Evolutionary conservation across 2,797 vertebrate genomes (phyloP), one percentile per base, ranked within the genome.

Genomic region (Aulostomus chinensis): DNA sequence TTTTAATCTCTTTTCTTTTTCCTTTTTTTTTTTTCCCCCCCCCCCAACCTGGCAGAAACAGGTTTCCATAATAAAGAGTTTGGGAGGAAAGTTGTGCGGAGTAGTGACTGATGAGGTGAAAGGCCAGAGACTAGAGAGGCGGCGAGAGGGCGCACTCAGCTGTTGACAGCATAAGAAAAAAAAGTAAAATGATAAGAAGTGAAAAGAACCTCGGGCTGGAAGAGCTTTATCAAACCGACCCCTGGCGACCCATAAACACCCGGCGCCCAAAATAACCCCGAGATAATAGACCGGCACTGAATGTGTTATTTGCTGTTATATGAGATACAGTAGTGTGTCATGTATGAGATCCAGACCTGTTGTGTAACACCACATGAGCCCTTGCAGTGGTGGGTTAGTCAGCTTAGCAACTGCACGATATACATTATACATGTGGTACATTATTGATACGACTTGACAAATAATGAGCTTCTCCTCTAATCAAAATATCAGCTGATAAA

Each of bases 181-280:
- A n/a, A n/a, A n/a, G n/a, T 21, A 21, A 39, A 22, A 14, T 4
- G 1, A 2, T 11, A 45, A 48, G 20, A 10, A 33, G 16, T 48
- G 41, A 16, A 46, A 58, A 7, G 17, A 8, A 29, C 10, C 9
- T 12, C 24, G 15, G 45, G 16, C 37, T 47, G 25, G 50, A 52
- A 7, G 14, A 24, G 62, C 12, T 15, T 29, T 62, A 79, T 77
- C 69, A 72, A 54, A 45, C 55, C 62, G 65, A 69, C 67, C 73
- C 0, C 6, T 29, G 46, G 58, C 58, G 46, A 40, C 67, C 55
- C n/a, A 57, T 68, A 65, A 64, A 79, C 68, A 30, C 70, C 57
- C 1, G 35, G 57, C 36, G 64, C 72, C 82, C 51, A 73, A 78
- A 87, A 85, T 87, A 86, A 80, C 80, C 55, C 2, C 46, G 5